A percentile compares a stretch with the other conserved stretches of the same genome.
phyloP scores from a whole-genome alignment of 2,888 invertebrate genomes.

The Parasteatoda lunata region DNA sequence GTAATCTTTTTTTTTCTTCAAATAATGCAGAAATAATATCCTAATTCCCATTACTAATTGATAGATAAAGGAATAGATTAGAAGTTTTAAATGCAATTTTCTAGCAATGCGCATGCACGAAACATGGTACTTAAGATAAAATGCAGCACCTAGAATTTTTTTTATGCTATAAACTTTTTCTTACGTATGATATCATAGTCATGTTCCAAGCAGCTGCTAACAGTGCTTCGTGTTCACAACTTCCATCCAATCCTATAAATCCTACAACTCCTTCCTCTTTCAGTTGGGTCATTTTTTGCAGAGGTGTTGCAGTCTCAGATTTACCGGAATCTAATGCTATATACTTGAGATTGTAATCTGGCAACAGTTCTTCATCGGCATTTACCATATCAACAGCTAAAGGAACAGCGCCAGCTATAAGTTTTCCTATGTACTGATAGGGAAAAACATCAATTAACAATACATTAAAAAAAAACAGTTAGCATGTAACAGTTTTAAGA shows the following conservation, averaged over 20 bases:
- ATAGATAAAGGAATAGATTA: too few species aligned
- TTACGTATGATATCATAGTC: conserved; percentile 76
- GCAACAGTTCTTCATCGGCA: conserved; percentile 66
- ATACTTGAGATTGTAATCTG: conserved; percentile 71
- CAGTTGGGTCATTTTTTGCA: conserved; percentile 73
- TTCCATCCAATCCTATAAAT: conserved; percentile 76
- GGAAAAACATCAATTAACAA: background rate
- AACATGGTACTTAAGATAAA: too few species aligned
- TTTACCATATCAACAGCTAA: conserved; percentile 71
- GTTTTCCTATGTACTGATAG: conserved; percentile 66
- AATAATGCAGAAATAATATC: too few species aligned
- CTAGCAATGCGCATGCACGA: too few species aligned
- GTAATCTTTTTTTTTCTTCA: too few species aligned
- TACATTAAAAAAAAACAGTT: too few species aligned
- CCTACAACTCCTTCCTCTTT: conserved; percentile 77
- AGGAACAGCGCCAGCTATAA: conserved; percentile 71
- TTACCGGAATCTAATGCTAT: conserved; percentile 69
- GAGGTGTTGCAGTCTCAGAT: conserved; percentile 66
- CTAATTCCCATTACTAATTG: too few species aligned
- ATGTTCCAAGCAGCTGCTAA: conserved; percentile 76
- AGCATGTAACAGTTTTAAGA: too few species aligned
- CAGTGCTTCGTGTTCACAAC: conserved; percentile 75
- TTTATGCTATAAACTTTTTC: conserved; percentile 70
- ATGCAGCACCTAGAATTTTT: background rate
- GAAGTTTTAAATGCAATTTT: too few species aligned